phyloP scores from a whole-genome alignment of 2,888 invertebrate species.

The Pseudococcus jackbeardsleyi region DNA sequence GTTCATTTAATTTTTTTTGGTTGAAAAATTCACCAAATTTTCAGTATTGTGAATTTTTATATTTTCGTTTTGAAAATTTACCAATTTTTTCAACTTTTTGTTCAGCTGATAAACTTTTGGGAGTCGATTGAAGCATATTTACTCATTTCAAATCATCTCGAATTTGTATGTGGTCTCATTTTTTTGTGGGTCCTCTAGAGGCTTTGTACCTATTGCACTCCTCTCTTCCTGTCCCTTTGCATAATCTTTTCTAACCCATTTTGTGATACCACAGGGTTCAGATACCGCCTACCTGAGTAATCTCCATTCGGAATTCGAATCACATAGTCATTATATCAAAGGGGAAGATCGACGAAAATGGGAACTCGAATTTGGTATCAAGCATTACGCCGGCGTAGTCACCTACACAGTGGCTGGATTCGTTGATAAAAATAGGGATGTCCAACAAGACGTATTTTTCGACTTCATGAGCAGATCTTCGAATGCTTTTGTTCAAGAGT shows the following conservation, averaged over 20 bases:
- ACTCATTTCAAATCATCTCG: too few relatives aligned
- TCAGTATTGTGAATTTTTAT: too few relatives aligned
- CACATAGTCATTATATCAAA: slow-evolving; percentile 86
- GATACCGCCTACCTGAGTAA: slow-evolving; percentile 90
- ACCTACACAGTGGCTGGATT: slow-evolving; percentile 86
- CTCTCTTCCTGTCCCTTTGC: too few relatives aligned
- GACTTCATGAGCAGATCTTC: slow-evolving; percentile 88
- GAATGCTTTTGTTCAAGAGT: slow-evolving; percentile 85
- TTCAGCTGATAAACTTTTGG: too few relatives aligned
- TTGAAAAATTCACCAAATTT: too few relatives aligned
- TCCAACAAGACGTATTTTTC: slow-evolving; percentile 93
- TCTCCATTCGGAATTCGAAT: slow-evolving; percentile 88
- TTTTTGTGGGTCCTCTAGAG: too few relatives aligned
- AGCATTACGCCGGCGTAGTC: slow-evolving; percentile 91
- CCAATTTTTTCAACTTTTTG: too few relatives aligned
- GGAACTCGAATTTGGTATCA: slow-evolving; percentile 91
- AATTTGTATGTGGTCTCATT: too few relatives aligned
- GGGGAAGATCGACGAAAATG: slow-evolving; percentile 86
- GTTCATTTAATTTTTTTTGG: too few relatives aligned
- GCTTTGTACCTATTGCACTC: too few relatives aligned
- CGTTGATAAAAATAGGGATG: slow-evolving; percentile 92
- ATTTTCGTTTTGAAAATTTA: too few relatives aligned
- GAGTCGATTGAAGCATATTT: too few relatives aligned
- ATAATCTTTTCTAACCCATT: neutral
- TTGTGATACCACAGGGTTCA: slow-evolving; percentile 75